Base-by-base conservation (phyloP, 2,888 invertebrate species). In the Camponotus fellah region DNA sequence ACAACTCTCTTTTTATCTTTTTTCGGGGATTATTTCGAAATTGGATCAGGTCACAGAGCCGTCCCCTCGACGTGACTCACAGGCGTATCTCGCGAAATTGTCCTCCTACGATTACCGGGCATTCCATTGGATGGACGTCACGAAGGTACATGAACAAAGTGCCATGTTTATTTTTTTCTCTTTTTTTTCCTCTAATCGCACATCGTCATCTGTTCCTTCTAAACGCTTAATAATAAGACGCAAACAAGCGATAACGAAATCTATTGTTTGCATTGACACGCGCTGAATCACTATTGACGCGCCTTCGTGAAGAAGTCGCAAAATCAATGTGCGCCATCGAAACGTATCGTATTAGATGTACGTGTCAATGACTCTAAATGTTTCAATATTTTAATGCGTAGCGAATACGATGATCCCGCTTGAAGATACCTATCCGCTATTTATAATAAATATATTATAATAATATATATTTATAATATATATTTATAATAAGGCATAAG, bases 11-110 rank as follows among this genome's bases (percentile, higher is more conserved):
- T 58, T 71, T 75, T 79, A 40, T 83, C 65, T 68, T 60, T 79
- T 53, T 58, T 80, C 68, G 77, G 65, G 56, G 72, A 56, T 43
- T 87, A 84, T 89, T 89, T 89, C 84, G 88, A 86, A 89, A 89
- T 88, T 83, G 85, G 84, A 88, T 87, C 84, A 77, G 88, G 85
- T 88, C 89, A 88, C 26, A 60, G 60, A 75, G 34, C 26, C 65
- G 60, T 14, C 2, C 26, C 26, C 26, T 3, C 12, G 58, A 62
- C 32, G 49, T 82, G 86, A 84, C 49, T 87, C 85, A 21, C 81
- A 53, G 49, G 21, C 12, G 53, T 72, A 21, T 76, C 79, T 69
- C 84, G 86, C 64, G 85, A 84, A 82, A 58, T 66, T 82, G n/a
- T 68, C 62, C 65, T 21, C 49, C 56, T 53, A 37, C 46, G 69